Base-by-base conservation (phyloP, 2,888 invertebrate genomes). In the Neocrepidodera transversa region DNA sequence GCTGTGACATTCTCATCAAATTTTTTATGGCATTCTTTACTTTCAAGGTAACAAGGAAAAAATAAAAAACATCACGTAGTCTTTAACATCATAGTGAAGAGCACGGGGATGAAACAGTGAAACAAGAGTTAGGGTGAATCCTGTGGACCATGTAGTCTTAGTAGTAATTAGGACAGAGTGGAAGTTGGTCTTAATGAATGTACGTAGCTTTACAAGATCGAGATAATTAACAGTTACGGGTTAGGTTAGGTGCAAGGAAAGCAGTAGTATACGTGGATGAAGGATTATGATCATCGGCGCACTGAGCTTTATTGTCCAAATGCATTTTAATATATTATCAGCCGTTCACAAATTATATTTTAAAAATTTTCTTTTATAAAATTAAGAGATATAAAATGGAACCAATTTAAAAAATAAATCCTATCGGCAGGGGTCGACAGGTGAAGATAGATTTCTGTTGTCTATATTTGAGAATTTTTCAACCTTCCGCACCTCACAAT, bases 181-280 rank as follows among this genome's bases (percentile, higher is more conserved):
- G 38, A 45, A 45, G 45, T 45, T 28, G 45, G 45, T 45, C 13
- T 45, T 45, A 45, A 45, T 45, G 45, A 45, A 45, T 16, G 11
- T 43, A 23, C n/a, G 10, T 43, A 23, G 16, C 40, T 18, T 10
- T 10, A 23, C 7, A 23, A 43, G 43, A 43, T 43, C 4, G n/a
- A 11, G 45, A 45, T 45, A 45, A 45, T 45, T 45, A 45, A 45
- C 26, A n/a, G 42, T 45, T 13, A 13, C 14, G 13, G 45, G 13
- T 45, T 26, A 23, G 45, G 16, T 38, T 17, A 38, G 14, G 14
- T 13, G 14, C 28, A 18, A 23, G 16, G 2, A 14, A 45, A n/a
- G 7, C 26, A 45, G 28, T 45, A 11, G 11, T 20, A 20, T 5
- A 4, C 35, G n/a, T n/a, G n/a, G n/a, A n/a, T n/a, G n/a, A n/a